Base-by-base conservation (phyloP, 2,113 vertebrate genomes). In the Sorex araneus region DNA sequence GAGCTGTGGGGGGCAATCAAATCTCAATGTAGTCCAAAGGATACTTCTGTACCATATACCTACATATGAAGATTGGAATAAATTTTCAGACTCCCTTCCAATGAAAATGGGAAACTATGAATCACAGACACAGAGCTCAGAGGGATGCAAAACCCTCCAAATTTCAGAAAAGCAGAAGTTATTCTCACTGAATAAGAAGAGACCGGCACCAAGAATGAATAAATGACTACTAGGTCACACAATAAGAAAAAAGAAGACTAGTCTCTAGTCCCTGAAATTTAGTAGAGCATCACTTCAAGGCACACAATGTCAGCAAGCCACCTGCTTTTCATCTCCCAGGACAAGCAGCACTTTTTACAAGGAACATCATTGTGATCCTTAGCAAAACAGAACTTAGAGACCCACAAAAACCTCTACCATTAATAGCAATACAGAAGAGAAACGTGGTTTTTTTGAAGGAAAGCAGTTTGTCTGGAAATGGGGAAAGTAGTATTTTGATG, bases 81-180 rank as follows among this genome's bases (percentile, higher is more conserved):
- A 93, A 82, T 84, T 64, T 86, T 88, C 93, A 87, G 75, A 79
- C 16, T 6, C 32, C 11, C 10, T 94, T 90, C 71, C 27, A 43
- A 40, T 60, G 63, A 57, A 88, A 85, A 78, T 6, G 18, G 32
- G 76, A 89, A 84, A 34, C 5, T 10, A 23, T 40, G 16, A 78
- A 82, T 43, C 30, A 87, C 25, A 91, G 28, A 43, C 34, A 36
- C 0, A 0, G 40, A 1, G 40, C n/a, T 34, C 8, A 32, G 30
- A 54, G 25, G 32, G 92, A 47, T 5, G 23, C 47, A 54, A 82
- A 77, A 6, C 12, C 21, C 50, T 83, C 25, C 8, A 32, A 73
- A 32, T n/a, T 70, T 34, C 57, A 43, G 13, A 45, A 30, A 84
- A 36, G 50, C 43, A 18, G 60, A 66, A 60, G 78, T 70, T 69